Base-by-base conservation (phyloP, 2,888 invertebrate species). In the Oxycera nigricornis region DNA sequence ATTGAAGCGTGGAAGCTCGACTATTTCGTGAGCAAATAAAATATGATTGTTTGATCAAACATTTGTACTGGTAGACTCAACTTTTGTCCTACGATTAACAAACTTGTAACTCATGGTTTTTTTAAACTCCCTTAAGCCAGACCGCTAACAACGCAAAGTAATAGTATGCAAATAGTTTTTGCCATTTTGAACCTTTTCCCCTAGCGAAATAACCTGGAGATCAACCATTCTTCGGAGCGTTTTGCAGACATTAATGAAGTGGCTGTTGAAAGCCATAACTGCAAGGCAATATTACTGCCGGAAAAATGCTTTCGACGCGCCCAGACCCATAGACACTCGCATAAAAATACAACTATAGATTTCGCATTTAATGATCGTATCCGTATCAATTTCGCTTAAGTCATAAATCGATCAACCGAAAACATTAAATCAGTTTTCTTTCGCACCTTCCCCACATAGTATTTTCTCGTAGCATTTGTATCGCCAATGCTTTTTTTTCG, bases 401-500 rank as follows among this genome's bases (percentile, higher is more conserved):
- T 59, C 26, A 59, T 59, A 59, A 59, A 59, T 28, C 30, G 11
- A 30, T 59, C 59, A 30, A 59, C 28, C 59, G 14, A 59, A 28
- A 59, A 30, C 14, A n/a, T 59, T 28, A 59, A 28, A 59, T n/a
- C 28, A 2, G 14, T 30, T 59, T 59, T 59, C 26, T n/a, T 59
- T 55, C 6, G 22, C 46, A 17, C 14, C 46, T 46, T 46, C 6
- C 17, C 14, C n/a, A 46, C 35, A n/a, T n/a, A n/a, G n/a, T n/a
- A n/a, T n/a, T 35, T 46, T 46, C 17, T 46, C 46, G 46, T 14
- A 46, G 11, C 17, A 46, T 46, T 46, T 17, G 17, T 46, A 7
- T 46, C 17, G 3, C 3, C 14, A 2, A 46, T 46, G 46, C 46
- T 46, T 46, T n/a, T 46, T 46, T 46, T 46, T 46, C 46, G n/a